Percentiles rank a stretch among this genome's conserved stretches.
phyloP scores from a whole-genome alignment of 2,888 invertebrate species.

The Xanthorhoe spadicearia region DNA sequence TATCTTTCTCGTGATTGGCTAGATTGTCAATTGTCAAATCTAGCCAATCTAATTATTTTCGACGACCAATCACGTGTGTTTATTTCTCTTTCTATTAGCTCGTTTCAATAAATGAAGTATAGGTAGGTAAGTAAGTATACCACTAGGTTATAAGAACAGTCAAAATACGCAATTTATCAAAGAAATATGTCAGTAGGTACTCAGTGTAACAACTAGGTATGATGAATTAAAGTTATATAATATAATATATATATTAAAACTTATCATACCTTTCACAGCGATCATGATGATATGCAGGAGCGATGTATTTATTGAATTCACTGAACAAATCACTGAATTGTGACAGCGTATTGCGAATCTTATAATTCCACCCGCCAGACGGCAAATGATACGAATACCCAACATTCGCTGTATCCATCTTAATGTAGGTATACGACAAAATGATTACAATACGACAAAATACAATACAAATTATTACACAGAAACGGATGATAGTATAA shows the following conservation, averaged over 20 bases:
- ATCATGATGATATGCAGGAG: constrained; percentile 98
- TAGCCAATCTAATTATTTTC: too few relatives aligned
- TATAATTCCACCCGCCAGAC: constrained; percentile 90
- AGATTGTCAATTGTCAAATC: too few relatives aligned
- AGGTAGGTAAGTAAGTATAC: neutral
- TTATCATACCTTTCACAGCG: constrained; percentile 93
- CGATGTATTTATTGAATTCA: constrained; percentile 97
- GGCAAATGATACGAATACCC: constrained; percentile 94
- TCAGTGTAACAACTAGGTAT: neutral
- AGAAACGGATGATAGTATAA: constrained; percentile 53
- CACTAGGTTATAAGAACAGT: neutral
- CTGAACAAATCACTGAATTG: constrained; percentile 98
- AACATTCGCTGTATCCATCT: constrained; percentile 86
- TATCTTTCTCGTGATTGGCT: too few relatives aligned
- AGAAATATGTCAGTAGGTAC: too few relatives aligned
- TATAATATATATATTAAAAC: too few relatives aligned
- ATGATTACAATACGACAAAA: too few relatives aligned
- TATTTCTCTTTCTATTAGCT: too few relatives aligned
- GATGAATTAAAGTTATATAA: too few relatives aligned
- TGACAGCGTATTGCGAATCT: constrained; percentile 91
- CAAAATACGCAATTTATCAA: neutral
- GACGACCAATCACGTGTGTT: too few relatives aligned
- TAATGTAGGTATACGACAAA: constrained; percentile 36
- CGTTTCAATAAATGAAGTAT: too few relatives aligned
- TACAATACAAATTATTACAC: constrained; percentile 64